Percentiles rank a stretch among this genome's conserved stretches.
Evolutionary conservation across 2,797 vertebrate genomes (phyloP).

Genomic region (Geotrypetes seraphini): DNA sequence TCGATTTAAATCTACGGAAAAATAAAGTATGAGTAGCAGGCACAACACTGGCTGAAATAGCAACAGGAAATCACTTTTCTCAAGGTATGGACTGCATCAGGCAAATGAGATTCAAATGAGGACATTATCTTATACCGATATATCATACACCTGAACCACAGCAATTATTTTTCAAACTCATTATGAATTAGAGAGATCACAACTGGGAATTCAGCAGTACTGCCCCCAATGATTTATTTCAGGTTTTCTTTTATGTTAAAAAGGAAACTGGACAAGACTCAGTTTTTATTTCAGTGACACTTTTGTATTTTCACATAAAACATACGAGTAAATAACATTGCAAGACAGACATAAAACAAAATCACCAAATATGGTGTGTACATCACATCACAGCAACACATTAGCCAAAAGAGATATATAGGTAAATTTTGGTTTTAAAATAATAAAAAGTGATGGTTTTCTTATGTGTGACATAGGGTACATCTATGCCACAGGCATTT

Average conservation of each 20-base stretch:
- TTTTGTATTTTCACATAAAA: slow-evolving; percentile 69
- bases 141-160: slow-evolving; percentile 61
- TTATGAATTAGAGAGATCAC: slow-evolving; percentile 38
- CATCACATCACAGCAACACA: slow-evolving; percentile 68
- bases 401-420: slow-evolving; percentile 40
- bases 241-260: slow-evolving; percentile 33
- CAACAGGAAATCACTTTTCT: slow-evolving; percentile 27
- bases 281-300: slow-evolving; percentile 42
- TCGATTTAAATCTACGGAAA: slow-evolving; percentile 89
- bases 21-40: slow-evolving; percentile 59
- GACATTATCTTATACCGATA: slow-evolving; percentile 63
- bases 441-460: slow-evolving; percentile 23
- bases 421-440: slow-evolving; percentile 25
- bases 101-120: slow-evolving; percentile 55
- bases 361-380: slow-evolving; percentile 71
- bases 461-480: slow-evolving; percentile 14
- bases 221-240: slow-evolving; percentile 25
- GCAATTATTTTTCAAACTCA: too few relatives aligned
- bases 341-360: slow-evolving; percentile 75
- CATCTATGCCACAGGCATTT: slow-evolving; percentile 21
- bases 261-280: slow-evolving; percentile 42
- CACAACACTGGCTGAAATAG: slow-evolving; percentile 18
- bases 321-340: slow-evolving; percentile 68
- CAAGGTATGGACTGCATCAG: slow-evolving; percentile 57
- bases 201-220: slow-evolving; percentile 26